Conservation (phyloP, 2,888 invertebrate genomes). For the Gryllus longicercus region DNA sequence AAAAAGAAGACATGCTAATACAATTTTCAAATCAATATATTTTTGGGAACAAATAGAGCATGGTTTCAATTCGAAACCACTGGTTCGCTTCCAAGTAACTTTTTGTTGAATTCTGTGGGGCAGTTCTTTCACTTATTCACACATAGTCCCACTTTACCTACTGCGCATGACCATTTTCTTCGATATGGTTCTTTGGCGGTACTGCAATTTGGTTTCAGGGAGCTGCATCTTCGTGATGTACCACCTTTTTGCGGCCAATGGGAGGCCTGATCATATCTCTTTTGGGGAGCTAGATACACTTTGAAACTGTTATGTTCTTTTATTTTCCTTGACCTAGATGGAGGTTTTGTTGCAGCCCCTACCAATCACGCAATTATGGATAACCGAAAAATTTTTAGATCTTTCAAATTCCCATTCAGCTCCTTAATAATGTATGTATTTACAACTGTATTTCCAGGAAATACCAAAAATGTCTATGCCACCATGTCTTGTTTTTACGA, state of each 20-base stretch:
- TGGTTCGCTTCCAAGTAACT: neutral
- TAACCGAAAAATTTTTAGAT: too few relatives aligned
- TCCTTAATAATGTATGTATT: too few relatives aligned
- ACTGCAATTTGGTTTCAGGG: slow-evolving; percentile 34
- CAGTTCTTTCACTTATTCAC: slow-evolving; percentile 34
- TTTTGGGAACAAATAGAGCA: too few relatives aligned
- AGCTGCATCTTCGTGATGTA: slow-evolving; percentile 35
- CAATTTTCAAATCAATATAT: too few relatives aligned
- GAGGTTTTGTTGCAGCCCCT: slow-evolving; percentile 32
- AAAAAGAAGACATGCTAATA: too few relatives aligned
- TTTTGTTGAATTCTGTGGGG: slow-evolving; percentile 31
- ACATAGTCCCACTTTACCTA: slow-evolving; percentile 37
- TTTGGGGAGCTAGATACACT: slow-evolving; percentile 29
- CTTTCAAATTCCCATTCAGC: too few relatives aligned
- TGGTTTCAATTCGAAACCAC: too few relatives aligned
- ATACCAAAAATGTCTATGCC: slow-evolving; percentile 41
- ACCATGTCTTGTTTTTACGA: slow-evolving; percentile 43
- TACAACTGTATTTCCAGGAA: slow-evolving; percentile 40
- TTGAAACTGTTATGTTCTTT: slow-evolving; percentile 26
- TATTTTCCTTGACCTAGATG: slow-evolving; percentile 20
- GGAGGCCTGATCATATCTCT: slow-evolving; percentile 34
- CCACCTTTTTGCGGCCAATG: slow-evolving; percentile 37
- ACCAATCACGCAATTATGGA: neutral
- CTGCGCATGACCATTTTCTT: slow-evolving; percentile 37
- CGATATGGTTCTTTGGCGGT: slow-evolving; percentile 34